Percentiles rank a stretch among this genome's conserved stretches.
These are phyloP conservation scores for Drosophila littoralis DNA, from an alignment of 1,140 invertebrate genomes.

Conservation along the genomic window DNA sequence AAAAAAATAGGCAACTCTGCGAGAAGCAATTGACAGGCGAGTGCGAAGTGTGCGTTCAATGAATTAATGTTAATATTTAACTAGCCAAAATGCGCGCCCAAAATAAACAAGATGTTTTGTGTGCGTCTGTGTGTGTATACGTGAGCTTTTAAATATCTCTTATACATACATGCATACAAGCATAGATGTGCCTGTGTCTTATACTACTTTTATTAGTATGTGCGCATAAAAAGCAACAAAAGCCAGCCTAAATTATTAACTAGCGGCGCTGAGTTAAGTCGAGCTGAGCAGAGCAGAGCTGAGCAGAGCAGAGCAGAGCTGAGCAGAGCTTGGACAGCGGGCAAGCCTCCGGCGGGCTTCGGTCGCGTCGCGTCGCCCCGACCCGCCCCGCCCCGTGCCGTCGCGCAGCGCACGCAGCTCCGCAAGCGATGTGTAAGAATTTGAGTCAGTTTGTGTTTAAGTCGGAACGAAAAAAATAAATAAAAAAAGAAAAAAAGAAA, in stretches of 20 bases:
- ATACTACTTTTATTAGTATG: not conserved
- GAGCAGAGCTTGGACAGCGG: conserved; percentile 30
- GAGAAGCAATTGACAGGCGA: conserved; percentile 29
- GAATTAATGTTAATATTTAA: conserved; percentile 47
- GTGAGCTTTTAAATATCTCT: conserved; percentile 4
- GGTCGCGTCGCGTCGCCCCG: not conserved
- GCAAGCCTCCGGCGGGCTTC: conserved; percentile 34
- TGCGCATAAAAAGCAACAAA: conserved; percentile 27
- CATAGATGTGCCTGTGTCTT: too few relatives aligned
- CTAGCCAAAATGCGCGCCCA: conserved; percentile 37
- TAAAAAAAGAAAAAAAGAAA: conserved; percentile 42
- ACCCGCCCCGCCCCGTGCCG: not conserved
- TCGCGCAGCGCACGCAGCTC: not conserved
- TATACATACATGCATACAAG: not conserved
- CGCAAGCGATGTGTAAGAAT: conserved; percentile 47
- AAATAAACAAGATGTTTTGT: conserved; percentile 37
- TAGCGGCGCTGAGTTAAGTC: conserved; percentile 2
- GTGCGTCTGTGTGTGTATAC: not conserved
- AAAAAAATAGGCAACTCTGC: not conserved
- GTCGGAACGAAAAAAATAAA: conserved; percentile 29
- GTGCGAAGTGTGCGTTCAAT: conserved; percentile 45
- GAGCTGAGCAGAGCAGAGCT: conserved; percentile 5
- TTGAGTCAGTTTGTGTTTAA: conserved; percentile 51
- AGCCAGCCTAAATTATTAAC: conserved; percentile 42
- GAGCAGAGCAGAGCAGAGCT: not conserved